Percentiles rank a stretch among this genome's conserved stretches.
Conservation (phyloP, 1,140 invertebrate species). For the Calephelis virginiensis region DNA sequence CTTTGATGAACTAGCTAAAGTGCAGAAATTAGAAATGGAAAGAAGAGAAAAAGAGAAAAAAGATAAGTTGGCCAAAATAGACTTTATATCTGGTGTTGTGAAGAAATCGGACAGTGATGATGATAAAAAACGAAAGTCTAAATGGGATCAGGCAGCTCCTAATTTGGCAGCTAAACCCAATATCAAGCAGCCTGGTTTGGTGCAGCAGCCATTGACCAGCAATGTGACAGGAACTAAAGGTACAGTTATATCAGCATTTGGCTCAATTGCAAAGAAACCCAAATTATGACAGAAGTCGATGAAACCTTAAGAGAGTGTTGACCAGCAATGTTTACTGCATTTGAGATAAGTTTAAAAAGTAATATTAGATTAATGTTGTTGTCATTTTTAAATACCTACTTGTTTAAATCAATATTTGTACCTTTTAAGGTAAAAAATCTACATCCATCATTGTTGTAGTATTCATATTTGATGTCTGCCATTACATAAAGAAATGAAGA, state of each 20-base stretch:
- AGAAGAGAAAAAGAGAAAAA: slow-evolving; percentile 93
- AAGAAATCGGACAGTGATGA: slow-evolving; percentile 85
- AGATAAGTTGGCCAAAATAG: slow-evolving; percentile 91
- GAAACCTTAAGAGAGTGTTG: slow-evolving; percentile 4
- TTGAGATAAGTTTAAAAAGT: too few species aligned
- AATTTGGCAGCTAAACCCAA: slow-evolving; percentile 73
- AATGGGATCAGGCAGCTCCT: slow-evolving; percentile 92
- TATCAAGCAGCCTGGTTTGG: slow-evolving; percentile 81
- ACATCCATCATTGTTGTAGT: too few species aligned
- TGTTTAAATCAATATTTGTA: too few species aligned
- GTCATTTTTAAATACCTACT: too few species aligned
- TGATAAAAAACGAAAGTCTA: slow-evolving; percentile 90
- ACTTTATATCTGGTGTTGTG: slow-evolving; percentile 91
- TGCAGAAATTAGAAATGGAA: slow-evolving; percentile 96
- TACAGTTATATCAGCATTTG: slow-evolving; percentile 93
- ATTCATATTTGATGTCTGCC: too few species aligned
- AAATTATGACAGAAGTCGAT: slow-evolving; percentile 52
- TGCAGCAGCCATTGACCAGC: slow-evolving; percentile 85
- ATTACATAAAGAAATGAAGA: too few species aligned
- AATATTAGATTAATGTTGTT: too few species aligned
- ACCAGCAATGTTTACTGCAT: too few species aligned
- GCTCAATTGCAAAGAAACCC: slow-evolving; percentile 89
- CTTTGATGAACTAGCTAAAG: slow-evolving; percentile 93
- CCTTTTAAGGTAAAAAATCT: too few species aligned
- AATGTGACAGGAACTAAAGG: slow-evolving; percentile 90